Conservation (phyloP, 2,888 invertebrate genomes). For the Alloplasta piceator region DNA sequence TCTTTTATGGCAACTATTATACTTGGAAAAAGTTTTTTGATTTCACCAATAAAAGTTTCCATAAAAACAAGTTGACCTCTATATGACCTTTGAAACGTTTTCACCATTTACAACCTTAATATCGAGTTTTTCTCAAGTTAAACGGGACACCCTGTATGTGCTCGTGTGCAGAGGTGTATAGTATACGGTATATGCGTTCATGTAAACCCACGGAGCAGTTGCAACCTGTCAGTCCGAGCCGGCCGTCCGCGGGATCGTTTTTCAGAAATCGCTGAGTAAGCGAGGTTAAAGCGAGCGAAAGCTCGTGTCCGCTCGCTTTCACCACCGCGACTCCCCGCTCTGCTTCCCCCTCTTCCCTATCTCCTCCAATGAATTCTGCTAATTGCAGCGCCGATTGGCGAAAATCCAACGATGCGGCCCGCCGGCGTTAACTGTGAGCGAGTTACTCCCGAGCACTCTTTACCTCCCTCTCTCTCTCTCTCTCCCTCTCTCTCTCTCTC, state of each 20-base stretch:
- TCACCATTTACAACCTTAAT: too few species aligned
- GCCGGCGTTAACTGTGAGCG: conserved; percentile 33
- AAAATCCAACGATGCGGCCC: conserved; percentile 71
- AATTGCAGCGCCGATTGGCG: conserved; percentile 79
- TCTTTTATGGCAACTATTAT: too few species aligned
- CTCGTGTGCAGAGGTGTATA: not conserved
- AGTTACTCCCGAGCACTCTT: conserved; percentile 54
- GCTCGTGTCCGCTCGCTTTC: conserved; percentile 49
- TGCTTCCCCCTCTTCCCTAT: not conserved
- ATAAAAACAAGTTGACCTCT: too few species aligned
- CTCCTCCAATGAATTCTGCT: conserved; percentile 77
- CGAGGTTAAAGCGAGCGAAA: conserved; percentile 54
- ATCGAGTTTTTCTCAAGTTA: too few species aligned
- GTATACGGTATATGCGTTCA: not conserved
- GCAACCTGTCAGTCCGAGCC: conserved; percentile 39
- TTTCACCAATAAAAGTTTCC: too few species aligned
- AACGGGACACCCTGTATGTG: too few species aligned
- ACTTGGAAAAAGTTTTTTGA: too few species aligned
- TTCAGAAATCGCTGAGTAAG: conserved; percentile 57
- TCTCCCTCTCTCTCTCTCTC: conserved; percentile 25
- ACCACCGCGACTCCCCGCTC: conserved; percentile 51
- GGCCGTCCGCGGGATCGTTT: conserved; percentile 60
- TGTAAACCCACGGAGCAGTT: conserved; percentile 23
- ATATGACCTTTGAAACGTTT: too few species aligned
- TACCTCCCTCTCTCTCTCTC: conserved; percentile 9